phyloP scores from a whole-genome alignment of 2,797 vertebrate genomes.

The Salarias fasciatus region DNA sequence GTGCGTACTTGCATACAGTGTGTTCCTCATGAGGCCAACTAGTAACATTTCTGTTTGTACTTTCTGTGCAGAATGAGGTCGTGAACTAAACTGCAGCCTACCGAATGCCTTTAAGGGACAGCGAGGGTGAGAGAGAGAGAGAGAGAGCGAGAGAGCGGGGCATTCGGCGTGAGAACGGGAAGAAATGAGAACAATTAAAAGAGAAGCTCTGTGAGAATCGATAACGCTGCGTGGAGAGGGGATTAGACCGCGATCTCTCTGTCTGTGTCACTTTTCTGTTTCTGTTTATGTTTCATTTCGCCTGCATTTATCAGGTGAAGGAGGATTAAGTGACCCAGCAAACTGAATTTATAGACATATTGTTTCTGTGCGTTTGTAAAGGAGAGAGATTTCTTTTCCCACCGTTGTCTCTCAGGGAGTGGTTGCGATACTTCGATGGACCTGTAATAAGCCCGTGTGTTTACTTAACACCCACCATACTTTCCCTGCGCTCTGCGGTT shows the following conservation, averaged over 20 bases:
- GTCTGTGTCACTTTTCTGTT: too few species aligned
- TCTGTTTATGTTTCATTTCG: too few species aligned
- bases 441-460: slow-evolving; percentile 35
- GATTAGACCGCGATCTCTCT: slow-evolving; percentile 18
- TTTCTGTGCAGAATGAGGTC: slow-evolving; percentile 6
- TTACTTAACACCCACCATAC: slow-evolving; percentile 32
- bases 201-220: slow-evolving; percentile 1
- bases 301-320: too few species aligned
- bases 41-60: slow-evolving; percentile 39
- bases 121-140: background rate
- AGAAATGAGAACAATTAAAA: slow-evolving; percentile 1
- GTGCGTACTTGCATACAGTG: too few species aligned
- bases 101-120: slow-evolving; percentile 47
- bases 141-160: background rate
- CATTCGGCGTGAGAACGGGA: background rate
- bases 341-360: too few species aligned
- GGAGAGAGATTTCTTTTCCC: background rate
- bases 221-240: slow-evolving; percentile 13
- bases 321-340: too few species aligned
- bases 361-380: background rate
- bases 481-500: slow-evolving; percentile 32
- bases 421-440: slow-evolving; percentile 34
- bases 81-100: background rate
- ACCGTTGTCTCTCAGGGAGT: slow-evolving; percentile 4
- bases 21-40: slow-evolving; percentile 4